Base-by-base conservation (phyloP, 1,140 invertebrate species). In the Caerostris extrusa region DNA sequence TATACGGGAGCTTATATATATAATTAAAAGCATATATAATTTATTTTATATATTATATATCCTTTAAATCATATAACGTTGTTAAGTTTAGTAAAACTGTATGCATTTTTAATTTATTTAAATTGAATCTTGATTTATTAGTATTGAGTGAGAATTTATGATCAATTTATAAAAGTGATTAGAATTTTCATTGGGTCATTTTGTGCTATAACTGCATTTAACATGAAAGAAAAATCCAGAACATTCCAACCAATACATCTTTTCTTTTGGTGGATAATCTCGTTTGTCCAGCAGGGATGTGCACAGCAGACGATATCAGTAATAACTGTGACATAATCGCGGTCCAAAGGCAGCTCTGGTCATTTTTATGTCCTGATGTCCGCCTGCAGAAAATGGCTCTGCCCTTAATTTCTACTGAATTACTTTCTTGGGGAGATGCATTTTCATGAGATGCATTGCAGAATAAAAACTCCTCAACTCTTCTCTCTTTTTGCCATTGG, bases 361-460 rank as follows among this genome's bases (percentile, higher is more conserved):
- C 87, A 90, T 90, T 71, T 90, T 90, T 90, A 90, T 90, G 61
- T 90, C 50, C 50, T 50, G 71, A 12, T 34, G 71, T 77, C 87
- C 87, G 67, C 61, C 64, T 55, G 87, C 57, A 90, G 87, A 90
- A 67, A 61, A 90, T 90, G 87, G 67, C 64, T 19, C 34, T 90
- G 64, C 67, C 61, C 87, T 90, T 90, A 90, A 90, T 90, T 90
- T 90, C 87, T 19, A 69, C 61, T 61, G 64, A 90, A 90, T 90
- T 90, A 90, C 87, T 90, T 90, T 90, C 87, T 67, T 56, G n/a
- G 87, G 67, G 12, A 55, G 19, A 90, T 90, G 87, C 67, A 90
- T 90, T 90, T 90, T 90, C 87, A 90, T 90, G 87, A 90, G 87
- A 56, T 71, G 87, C 87, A 90, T 90, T 90, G 34, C 87, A 90